Evolutionary conservation across 2,113 vertebrate species (phyloP).

Genomic region (Strix uralensis): DNA sequence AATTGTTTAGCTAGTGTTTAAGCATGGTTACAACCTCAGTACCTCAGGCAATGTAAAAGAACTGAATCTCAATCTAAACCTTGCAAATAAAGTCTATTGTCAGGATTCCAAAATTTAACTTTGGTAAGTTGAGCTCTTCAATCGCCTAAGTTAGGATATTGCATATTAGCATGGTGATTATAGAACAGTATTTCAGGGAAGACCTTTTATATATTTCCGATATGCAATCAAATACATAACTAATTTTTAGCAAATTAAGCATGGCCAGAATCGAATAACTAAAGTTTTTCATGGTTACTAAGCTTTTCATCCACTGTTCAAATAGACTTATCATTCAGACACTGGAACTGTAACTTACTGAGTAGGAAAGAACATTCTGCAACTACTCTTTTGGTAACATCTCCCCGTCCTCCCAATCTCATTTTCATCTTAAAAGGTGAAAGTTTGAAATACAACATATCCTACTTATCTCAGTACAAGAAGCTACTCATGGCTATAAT

Average conservation of each 20-base stretch:
- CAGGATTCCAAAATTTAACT: background rate
- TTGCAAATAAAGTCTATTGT: background rate
- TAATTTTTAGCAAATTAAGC: background rate
- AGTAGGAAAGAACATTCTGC: background rate
- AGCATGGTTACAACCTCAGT: background rate
- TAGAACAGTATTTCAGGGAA: background rate
- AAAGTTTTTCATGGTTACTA: background rate
- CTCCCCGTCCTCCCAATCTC: background rate
- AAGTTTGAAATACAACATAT: background rate
- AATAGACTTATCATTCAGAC: background rate
- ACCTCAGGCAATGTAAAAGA: background rate
- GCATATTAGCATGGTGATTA: background rate
- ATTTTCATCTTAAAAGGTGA: background rate
- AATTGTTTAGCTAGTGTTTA: background rate
- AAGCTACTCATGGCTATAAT: background rate
- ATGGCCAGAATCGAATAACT: background rate
- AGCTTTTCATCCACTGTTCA: background rate
- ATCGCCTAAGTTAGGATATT: background rate
- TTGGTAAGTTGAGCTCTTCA: background rate
- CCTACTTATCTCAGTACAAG: background rate
- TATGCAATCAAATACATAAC: background rate
- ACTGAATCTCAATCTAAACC: background rate
- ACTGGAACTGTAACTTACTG: background rate
- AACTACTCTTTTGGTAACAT: background rate
- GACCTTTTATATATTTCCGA: background rate